Evolutionary conservation across 2,113 vertebrate species (phyloP).

Genomic region (Zosterops lateralis): DNA sequence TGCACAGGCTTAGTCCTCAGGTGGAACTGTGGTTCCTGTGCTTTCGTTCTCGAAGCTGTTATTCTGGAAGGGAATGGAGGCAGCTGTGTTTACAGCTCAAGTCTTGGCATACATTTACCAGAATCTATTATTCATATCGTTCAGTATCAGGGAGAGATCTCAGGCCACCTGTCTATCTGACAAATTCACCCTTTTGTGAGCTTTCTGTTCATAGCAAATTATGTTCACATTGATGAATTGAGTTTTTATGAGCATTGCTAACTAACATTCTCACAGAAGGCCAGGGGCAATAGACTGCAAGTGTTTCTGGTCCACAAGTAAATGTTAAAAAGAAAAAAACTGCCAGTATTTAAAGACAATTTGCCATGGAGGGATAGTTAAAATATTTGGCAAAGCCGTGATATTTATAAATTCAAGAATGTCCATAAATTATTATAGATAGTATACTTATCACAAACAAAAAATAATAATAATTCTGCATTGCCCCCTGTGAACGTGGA

Average conservation of each 20-base stretch:
- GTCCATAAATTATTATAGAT: conserved; percentile 76
- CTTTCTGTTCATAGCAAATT: conserved; percentile 99
- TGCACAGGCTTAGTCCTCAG: conserved; percentile 89
- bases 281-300: conserved; percentile 90
- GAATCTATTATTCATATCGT: conserved; percentile 99
- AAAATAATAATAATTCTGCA: conserved; percentile 57
- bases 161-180: conserved; percentile 99
- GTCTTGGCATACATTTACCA: conserved; percentile 99
- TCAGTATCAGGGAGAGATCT: conserved; percentile 99
- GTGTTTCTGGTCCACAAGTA: conserved; percentile 87
- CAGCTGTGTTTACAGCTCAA: conserved; percentile 99
- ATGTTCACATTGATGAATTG: conserved; percentile 99
- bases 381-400: conserved; percentile 76
- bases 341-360: conserved; percentile 78
- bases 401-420: conserved; percentile 78
- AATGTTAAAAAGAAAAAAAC: conserved; percentile 83
- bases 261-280: conserved; percentile 91
- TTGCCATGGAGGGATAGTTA: conserved; percentile 75
- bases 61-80: conserved; percentile 99
- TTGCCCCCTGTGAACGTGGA: conserved; percentile 18
- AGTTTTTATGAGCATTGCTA: conserved; percentile 98
- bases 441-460: conserved; percentile 70
- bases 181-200: conserved; percentile 99
- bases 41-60: conserved; percentile 99
- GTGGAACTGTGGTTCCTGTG: conserved; percentile 91